These are phyloP conservation scores for Aradophagus sp. DNA, from an alignment of 1,140 invertebrate species.

Conservation along the genomic window DNA sequence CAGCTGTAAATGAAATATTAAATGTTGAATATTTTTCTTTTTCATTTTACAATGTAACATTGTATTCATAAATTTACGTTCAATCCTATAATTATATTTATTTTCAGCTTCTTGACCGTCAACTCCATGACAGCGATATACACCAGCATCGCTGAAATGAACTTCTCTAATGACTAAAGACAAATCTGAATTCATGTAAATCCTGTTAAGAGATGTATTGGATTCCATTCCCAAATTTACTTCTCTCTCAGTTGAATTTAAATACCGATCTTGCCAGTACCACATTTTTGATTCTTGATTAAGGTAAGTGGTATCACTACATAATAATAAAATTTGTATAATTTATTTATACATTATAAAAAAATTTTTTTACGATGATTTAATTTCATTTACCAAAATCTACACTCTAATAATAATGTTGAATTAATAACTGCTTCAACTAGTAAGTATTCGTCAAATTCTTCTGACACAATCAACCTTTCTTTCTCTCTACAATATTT, in stretches of 20 bases:
- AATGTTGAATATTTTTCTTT: not conserved
- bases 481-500: constrained; percentile 72
- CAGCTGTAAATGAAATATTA: constrained; percentile 52
- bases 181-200: constrained; percentile 69
- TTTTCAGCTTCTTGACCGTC: constrained; percentile 70
- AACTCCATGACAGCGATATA: constrained; percentile 75
- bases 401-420: constrained; percentile 71
- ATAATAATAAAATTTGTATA: too few species aligned
- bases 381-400: constrained; percentile 76
- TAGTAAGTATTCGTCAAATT: constrained; percentile 72
- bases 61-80: constrained; percentile 62
- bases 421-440: constrained; percentile 68
- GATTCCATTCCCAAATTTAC: constrained; percentile 74
- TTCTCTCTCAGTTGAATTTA: constrained; percentile 61
- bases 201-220: constrained; percentile 68
- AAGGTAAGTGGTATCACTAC: too few species aligned
- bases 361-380: too few species aligned
- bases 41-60: not conserved
- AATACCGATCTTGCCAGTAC: constrained; percentile 72
- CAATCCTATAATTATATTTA: constrained; percentile 75
- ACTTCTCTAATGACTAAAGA: constrained; percentile 72
- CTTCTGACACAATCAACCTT: constrained; percentile 67
- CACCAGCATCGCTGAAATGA: constrained; percentile 65
- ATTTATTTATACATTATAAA: too few species aligned
- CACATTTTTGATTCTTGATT: constrained; percentile 74